Evolutionary conservation across 2,113 vertebrate genomes (phyloP), one percentile per base, ranked within the genome.

Genomic region (Charina bottae): DNA sequence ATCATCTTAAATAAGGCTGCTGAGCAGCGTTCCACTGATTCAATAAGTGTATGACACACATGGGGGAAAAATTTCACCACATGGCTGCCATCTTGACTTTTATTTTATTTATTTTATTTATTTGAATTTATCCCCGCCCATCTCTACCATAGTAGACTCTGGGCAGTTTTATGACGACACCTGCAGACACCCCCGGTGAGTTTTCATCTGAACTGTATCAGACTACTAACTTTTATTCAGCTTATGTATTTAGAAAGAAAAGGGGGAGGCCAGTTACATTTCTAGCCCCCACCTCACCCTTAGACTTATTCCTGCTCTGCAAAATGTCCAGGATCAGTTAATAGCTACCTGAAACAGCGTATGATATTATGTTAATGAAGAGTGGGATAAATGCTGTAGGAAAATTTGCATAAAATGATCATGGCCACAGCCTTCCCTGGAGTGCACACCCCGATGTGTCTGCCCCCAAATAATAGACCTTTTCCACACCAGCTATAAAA

Each of bases 361-460:
- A 33, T 93, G 95, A 96, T 94, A 93, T 59, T 96, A 97, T 96
- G 95, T 93, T 96, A 97, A 97, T 96, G 96, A 92, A 91, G 93
- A 90, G 91, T 93, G 93, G 93, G 62, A 96, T 94, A 96, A 96
- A 95, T 95, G 94, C 62, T 93, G 19, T 54, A 46, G 93, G 84
- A 42, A 94, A 94, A 97, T 97, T 97, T 97, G 94, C 95, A 97
- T 94, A 95, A 97, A 96, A 96, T 95, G 95, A 97, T 94, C 64
- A 90, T 0, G 93, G 93, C 93, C 94, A 72, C 15, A 49, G 92
- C 95, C 90, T 92, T 94, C 13, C 28, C 8, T 94, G 94, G 93
- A 96, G 92, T 94, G 95, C 15, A 10, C 83, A 88, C 95, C 96
- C 94, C 94, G 1, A 0, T 1, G 95, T 95, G 96, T 94, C 93